Conservation (phyloP, 1,140 invertebrate species). For the Leptinotarsa defecta region DNA sequence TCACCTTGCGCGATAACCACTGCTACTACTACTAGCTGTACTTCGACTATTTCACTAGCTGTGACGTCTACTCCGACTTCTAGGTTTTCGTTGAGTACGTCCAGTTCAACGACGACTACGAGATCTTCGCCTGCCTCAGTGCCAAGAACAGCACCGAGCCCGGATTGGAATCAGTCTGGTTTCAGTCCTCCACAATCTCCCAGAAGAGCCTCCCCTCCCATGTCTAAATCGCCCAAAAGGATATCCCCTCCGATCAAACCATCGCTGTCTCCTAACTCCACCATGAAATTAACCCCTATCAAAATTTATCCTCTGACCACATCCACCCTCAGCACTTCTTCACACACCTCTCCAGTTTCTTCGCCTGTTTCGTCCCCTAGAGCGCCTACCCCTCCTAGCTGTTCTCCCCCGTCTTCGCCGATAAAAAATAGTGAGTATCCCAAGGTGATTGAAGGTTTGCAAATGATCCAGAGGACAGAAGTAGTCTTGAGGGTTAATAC, state of each 20-base stretch:
- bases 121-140: constrained; percentile 20
- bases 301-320: constrained; percentile 28
- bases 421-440: constrained; percentile 51
- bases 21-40: constrained; percentile 20
- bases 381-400: constrained; percentile 41
- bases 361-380: constrained; percentile 48
- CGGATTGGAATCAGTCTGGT: neutral
- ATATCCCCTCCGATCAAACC: constrained; percentile 41
- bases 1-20: constrained; percentile 25
- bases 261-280: constrained; percentile 34
- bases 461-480: constrained; percentile 66
- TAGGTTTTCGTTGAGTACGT: constrained; percentile 27
- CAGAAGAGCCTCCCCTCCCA: constrained; percentile 2
- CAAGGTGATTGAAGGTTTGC: constrained; percentile 60
- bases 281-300: constrained; percentile 32
- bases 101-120: constrained; percentile 4
- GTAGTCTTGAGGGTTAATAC: constrained; percentile 65
- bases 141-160: constrained; percentile 3
- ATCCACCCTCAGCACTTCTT: constrained; percentile 32
- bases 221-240: constrained; percentile 29
- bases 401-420: constrained; percentile 49
- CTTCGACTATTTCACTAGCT: constrained; percentile 3
- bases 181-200: constrained; percentile 22
- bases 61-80: constrained; percentile 29
- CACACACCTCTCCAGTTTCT: constrained; percentile 15